Evolutionary conservation across 2,113 vertebrate species (phyloP), one percentile per base, ranked within the genome.

Genomic region (Xerus inauris): DNA sequence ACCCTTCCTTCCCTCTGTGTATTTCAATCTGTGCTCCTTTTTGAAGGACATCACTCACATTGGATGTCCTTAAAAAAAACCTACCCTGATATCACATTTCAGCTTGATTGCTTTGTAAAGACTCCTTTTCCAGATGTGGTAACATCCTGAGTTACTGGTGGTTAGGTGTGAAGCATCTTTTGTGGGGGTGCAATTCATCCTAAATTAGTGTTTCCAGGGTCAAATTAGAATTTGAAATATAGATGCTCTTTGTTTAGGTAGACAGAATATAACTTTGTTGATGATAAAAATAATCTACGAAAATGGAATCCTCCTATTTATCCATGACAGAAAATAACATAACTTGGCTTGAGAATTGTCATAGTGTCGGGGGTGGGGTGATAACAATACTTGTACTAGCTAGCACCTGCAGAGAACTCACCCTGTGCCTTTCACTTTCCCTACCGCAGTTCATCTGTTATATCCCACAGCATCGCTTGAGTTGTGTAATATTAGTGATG

Each of bases 381-480:
- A 24, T 17, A 11, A 28, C 3, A 11, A 2, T 59, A 9, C 57
- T n/a, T 28, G n/a, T 17, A 11, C 19, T 19, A 8, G 24, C 30
- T 42, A 35, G 69, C 24, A 20, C 32, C 47, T 35, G 8, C 0
- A 8, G 54, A 71, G 6, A 16, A 4, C 1, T 42, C 26, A 30
- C 5, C 77, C 20, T 5, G 0, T 14, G 51, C 2, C 64, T 51
- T 26, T 51, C 38, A 7, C 28, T n/a, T 0, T 45, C 5, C 17
- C 22, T 8, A 2, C 24, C 2, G 1, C 1, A 20, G 22, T 30
- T 38, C 65, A 7, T 3, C 0, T 67, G 10, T 38, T 42, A 1
- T 26, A 30, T 64, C 38, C 80, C 35, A 32, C 4, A 57, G 42
- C 22, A 45, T 3, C 57, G 2, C 67, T 17, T 8, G 54, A 57